phyloP scores from a whole-genome alignment of 2,797 vertebrate species.

The Danio jaintianensis region DNA sequence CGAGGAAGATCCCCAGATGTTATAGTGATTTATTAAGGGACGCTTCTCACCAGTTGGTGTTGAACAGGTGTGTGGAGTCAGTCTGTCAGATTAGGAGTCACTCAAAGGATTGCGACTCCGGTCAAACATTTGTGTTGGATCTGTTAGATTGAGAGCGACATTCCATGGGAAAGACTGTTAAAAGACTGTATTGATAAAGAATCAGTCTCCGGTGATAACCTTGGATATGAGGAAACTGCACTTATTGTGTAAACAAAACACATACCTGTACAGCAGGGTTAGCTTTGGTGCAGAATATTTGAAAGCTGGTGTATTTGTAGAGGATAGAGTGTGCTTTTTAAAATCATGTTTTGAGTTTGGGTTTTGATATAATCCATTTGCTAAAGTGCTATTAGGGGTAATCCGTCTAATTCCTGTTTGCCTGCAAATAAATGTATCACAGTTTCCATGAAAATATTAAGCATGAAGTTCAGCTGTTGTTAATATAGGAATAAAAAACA shows the following conservation, averaged over 20 bases:
- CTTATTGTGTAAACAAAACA: conserved; percentile 22
- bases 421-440: not conserved
- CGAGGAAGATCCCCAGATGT: not conserved
- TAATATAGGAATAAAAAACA: no score
- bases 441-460: not conserved
- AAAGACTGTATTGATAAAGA: not conserved
- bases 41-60: conserved; percentile 28
- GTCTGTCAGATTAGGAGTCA: conserved; percentile 34
- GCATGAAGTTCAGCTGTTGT: not conserved
- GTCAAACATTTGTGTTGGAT: conserved; percentile 6
- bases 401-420: not conserved
- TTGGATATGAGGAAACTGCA: conserved; percentile 28
- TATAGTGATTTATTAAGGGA: conserved; percentile 37
- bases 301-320: not conserved
- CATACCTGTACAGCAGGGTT: not conserved
- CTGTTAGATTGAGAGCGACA: not conserved
- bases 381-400: not conserved
- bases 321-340: not conserved
- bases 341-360: not conserved
- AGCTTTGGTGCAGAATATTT: not conserved
- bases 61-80: conserved; percentile 22
- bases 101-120: conserved; percentile 4
- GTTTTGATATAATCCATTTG: not conserved
- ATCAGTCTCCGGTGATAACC: conserved; percentile 22
- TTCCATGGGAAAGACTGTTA: not conserved